A percentile compares a stretch with the other conserved stretches of the same genome.
Evolutionary conservation across 2,888 invertebrate genomes (phyloP).

Genomic region (Barypeithes pellucidus): DNA sequence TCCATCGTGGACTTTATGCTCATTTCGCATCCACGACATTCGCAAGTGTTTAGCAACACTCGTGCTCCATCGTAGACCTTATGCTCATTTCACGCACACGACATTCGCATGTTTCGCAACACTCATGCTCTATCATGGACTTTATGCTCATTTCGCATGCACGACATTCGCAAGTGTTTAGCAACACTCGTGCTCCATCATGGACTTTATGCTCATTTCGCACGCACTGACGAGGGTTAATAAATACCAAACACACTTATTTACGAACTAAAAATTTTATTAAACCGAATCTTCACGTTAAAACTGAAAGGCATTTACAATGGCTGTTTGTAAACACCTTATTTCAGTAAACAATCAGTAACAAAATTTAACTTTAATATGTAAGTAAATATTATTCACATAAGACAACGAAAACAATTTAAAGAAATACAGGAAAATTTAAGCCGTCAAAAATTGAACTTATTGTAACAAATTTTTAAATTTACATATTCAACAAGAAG

Average conservation of each 20-base stretch:
- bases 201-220: too few species aligned
- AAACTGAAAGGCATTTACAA: slow-evolving; percentile 59
- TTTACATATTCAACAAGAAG: not conserved
- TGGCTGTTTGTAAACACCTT: slow-evolving; percentile 66
- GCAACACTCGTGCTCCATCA: too few species aligned
- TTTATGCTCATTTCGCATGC: too few species aligned
- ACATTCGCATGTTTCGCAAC: too few species aligned
- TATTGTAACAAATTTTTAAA: too few species aligned
- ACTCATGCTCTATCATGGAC: too few species aligned
- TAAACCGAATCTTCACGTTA: slow-evolving; percentile 20
- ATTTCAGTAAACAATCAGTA: slow-evolving; percentile 40
- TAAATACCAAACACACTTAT: slow-evolving; percentile 3
- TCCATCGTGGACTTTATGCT: too few species aligned
- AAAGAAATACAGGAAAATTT: not conserved
- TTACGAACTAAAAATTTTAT: slow-evolving; percentile 41
- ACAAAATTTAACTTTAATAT: slow-evolving; percentile 2
- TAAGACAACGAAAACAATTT: not conserved
- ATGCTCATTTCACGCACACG: too few species aligned
- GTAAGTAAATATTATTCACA: not conserved
- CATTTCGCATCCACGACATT: too few species aligned
- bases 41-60: too few species aligned
- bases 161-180: too few species aligned
- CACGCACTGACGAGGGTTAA: not conserved
- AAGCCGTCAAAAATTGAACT: not conserved
- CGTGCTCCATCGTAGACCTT: too few species aligned